Conservation (phyloP, 2,797 vertebrate genomes). For the Sebastes paucispinis region DNA sequence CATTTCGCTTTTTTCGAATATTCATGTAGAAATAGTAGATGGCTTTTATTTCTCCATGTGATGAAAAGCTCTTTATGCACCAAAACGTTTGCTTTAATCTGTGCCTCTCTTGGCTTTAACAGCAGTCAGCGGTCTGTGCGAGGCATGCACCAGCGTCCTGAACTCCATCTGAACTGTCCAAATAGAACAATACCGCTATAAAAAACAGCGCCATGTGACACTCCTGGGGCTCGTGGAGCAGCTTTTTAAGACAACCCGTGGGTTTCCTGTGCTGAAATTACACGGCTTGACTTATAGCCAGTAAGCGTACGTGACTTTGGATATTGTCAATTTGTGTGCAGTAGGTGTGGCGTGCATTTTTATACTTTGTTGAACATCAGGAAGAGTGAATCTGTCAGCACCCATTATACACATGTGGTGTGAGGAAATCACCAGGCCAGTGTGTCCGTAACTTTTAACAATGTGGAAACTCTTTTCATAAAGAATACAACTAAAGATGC, state of each 20-base stretch:
- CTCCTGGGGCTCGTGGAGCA: constrained; percentile 34
- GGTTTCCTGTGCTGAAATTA: constrained; percentile 64
- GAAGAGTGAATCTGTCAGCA: constrained; percentile 73
- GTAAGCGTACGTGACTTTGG: background rate
- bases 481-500: background rate
- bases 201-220: constrained; percentile 10
- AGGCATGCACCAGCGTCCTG: constrained; percentile 9
- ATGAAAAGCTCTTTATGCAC: background rate
- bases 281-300: constrained; percentile 23
- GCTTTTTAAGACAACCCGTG: constrained; percentile 29
- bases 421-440: constrained; percentile 54
- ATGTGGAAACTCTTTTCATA: background rate
- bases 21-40: background rate
- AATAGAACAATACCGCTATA: constrained; percentile 49
- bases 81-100: background rate
- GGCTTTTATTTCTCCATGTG: background rate
- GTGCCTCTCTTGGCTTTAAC: background rate
- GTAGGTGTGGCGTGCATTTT: constrained; percentile 50
- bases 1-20: background rate
- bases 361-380: constrained; percentile 46
- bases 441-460: constrained; percentile 1
- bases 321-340: background rate
- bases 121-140: background rate
- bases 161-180: constrained; percentile 59
- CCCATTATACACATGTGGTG: constrained; percentile 58